phyloP scores from a whole-genome alignment of 2,888 invertebrate species.

The Tiliacea citrago region DNA sequence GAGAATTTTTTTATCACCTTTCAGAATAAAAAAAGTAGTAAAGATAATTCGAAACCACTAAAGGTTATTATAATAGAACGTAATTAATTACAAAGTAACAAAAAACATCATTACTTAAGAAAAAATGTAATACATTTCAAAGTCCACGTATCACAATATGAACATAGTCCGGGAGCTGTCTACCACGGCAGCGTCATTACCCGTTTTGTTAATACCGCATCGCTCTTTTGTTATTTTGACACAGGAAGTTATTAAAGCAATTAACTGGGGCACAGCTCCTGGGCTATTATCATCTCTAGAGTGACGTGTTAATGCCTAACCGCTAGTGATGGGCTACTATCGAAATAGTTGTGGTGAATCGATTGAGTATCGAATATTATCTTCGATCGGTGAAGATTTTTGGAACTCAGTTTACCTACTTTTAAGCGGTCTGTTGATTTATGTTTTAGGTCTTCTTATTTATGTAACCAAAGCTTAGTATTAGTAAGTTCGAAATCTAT shows the following conservation, averaged over 20 bases:
- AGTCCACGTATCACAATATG: constrained; percentile 69
- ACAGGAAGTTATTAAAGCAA: constrained; percentile 91
- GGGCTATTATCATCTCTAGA: constrained; percentile 89
- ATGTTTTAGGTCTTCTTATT: background rate
- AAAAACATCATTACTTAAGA: constrained; percentile 1
- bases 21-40: background rate
- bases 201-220: constrained; percentile 86
- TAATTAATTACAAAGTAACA: constrained; percentile 26
- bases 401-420: background rate
- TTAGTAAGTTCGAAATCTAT: background rate
- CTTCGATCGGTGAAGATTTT: background rate
- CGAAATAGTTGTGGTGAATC: constrained; percentile 27
- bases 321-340: constrained; percentile 71
- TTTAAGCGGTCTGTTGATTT: background rate
- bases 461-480: background rate
- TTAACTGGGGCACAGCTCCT: constrained; percentile 89
- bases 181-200: constrained; percentile 79
- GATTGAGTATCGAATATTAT: constrained; percentile 47
- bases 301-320: constrained; percentile 89
- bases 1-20: no score
- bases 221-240: constrained; percentile 91
- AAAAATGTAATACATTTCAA: constrained; percentile 49
- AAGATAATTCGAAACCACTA: background rate
- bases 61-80: background rate
- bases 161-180: constrained; percentile 78